phyloP scores from a whole-genome alignment of 2,113 vertebrate genomes.

The Eurypyga helias region DNA sequence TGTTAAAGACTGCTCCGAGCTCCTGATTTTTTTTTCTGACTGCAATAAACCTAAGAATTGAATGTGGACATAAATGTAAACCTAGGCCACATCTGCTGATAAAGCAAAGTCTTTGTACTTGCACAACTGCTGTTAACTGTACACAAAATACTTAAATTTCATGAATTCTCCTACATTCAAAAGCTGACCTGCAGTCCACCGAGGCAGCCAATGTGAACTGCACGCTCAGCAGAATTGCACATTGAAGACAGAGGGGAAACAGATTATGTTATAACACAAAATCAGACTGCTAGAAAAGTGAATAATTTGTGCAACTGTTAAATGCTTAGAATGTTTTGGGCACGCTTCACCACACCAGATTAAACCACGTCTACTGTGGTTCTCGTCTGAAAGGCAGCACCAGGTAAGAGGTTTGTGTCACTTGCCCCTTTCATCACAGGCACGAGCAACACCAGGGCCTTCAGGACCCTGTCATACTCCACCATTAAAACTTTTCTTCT shows the following conservation, averaged over 20 bases:
- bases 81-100: constrained; percentile 47
- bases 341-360: not conserved
- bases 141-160: constrained; percentile 52
- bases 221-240: constrained; percentile 14
- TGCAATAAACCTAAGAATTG: not conserved
- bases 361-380: not conserved
- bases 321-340: not conserved
- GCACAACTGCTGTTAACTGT: constrained; percentile 4
- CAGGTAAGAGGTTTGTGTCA: not conserved
- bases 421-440: not conserved
- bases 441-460: fast-evolving
- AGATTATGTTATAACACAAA: not conserved
- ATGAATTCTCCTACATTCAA: constrained; percentile 15
- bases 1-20: constrained; percentile 1
- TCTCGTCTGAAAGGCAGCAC: not conserved
- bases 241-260: constrained; percentile 24
- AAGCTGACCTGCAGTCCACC: not conserved
- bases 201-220: not conserved
- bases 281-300: constrained; percentile 19
- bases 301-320: not conserved
- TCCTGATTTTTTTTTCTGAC: not conserved
- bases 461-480: not conserved
- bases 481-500: not conserved
- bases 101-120: constrained; percentile 57
- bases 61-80: constrained; percentile 35